Percentiles rank a stretch among this genome's conserved stretches.
These are phyloP conservation scores for Ancistrus triradiatus DNA, from an alignment of 2,113 vertebrate genomes.

Conservation along the genomic window DNA sequence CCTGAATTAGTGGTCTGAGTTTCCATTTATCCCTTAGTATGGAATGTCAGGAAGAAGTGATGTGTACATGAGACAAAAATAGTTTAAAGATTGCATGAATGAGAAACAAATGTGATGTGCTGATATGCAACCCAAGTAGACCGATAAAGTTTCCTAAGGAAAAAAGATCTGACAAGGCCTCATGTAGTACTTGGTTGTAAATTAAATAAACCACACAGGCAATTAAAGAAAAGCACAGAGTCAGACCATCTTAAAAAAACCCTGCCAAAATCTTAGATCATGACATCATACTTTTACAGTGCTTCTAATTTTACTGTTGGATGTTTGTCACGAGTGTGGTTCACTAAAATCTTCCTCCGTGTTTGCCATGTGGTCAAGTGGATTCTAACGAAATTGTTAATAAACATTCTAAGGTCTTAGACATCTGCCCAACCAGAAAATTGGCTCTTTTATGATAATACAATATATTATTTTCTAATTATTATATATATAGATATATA, in stretches of 20 bases:
- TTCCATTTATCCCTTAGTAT: slow-evolving; percentile 29
- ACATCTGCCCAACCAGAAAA: no score
- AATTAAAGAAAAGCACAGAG: background rate
- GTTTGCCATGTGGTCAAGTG: no score
- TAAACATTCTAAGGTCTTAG: no score
- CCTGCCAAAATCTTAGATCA: no score
- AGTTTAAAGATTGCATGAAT: background rate
- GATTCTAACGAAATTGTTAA: no score
- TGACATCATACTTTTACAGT: slow-evolving; percentile 18
- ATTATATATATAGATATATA: no score
- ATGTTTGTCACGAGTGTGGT: slow-evolving; percentile 17
- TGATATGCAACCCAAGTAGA: no score
- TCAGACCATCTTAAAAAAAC: no score
- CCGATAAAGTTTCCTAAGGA: no score
- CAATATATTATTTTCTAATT: no score
- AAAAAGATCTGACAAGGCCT: background rate
- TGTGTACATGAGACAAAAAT: slow-evolving; percentile 11
- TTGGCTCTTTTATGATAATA: no score
- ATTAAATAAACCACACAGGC: background rate
- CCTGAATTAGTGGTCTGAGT: background rate
- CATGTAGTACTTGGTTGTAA: background rate
- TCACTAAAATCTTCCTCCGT: background rate
- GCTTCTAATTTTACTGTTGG: slow-evolving; percentile 5
- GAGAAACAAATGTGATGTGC: background rate
- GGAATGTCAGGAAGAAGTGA: slow-evolving; percentile 15